Base-by-base conservation (phyloP, 2,113 vertebrate species). In the Oenanthe oenanthe region DNA sequence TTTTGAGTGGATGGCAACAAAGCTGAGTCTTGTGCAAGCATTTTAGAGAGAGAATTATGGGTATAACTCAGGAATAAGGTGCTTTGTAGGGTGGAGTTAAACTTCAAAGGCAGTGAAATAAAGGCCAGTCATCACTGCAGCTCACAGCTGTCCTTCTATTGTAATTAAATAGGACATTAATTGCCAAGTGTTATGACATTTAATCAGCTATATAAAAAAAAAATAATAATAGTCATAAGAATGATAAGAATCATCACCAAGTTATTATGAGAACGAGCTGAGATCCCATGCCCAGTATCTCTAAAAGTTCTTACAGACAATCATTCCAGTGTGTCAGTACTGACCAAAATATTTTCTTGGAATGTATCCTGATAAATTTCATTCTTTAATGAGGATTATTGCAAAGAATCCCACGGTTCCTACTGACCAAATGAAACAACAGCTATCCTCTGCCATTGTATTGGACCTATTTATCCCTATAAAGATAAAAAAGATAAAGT, bases 141-240 rank as follows among this genome's bases (percentile, higher is more conserved):
- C 76, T 93, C 87, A 70, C 34, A 93, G 82, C 89, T 93, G 62
- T 79, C 82, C 92, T 71, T 77, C 88, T 94, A 47, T 90, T 95
- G 89, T 89, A 95, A 95, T 97, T 97, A 96, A 97, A 90, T 19
- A 76, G 62, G 53, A 82, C 93, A 93, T 94, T 94, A 53, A 97
- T 96, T 94, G 75, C 67, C 60, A 96, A 90, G 78, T 96, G 89
- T 89, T 94, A 93, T 85, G 92, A 95, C 83, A 83, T 91, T 94
- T 74, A 89, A 95, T 95, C 85, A 94, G 62, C 93, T 93, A 14
- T 82, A 95, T 57, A 95, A 95, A 89, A 92, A 92, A 92, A 93
- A 43, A 95, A 94, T 92, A 96, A 82, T 60, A 67, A 77, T 66
- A 72, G 50, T 29, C 50, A 83, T 88, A 93, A 88, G 50, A 83